Evolutionary conservation across 2,888 invertebrate species (phyloP).

Genomic region (Ceratothoa steindachneri): DNA sequence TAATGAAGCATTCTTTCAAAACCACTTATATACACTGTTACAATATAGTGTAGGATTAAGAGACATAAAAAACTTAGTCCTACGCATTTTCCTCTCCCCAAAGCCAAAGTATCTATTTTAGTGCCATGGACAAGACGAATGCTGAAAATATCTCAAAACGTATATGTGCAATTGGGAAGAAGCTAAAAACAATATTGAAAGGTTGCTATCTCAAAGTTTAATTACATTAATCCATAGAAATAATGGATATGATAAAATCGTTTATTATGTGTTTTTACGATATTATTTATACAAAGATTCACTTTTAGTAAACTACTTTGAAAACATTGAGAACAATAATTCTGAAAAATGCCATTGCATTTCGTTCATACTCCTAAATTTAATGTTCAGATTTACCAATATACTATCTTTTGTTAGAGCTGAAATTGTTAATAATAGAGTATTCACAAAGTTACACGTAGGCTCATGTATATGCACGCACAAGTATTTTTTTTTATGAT

Average conservation of each 20-base stretch:
- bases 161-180: slow-evolving; percentile 2
- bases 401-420: too few relatives aligned
- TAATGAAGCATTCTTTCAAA: too few relatives aligned
- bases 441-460: too few relatives aligned
- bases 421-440: too few relatives aligned
- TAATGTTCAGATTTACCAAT: neutral
- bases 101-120: neutral
- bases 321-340: neutral
- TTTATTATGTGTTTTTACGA: too few relatives aligned
- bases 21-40: too few relatives aligned
- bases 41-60: too few relatives aligned
- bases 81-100: neutral
- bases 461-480: too few relatives aligned
- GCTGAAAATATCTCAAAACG: neutral
- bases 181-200: neutral
- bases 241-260: neutral
- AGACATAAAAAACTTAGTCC: neutral
- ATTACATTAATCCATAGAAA: neutral
- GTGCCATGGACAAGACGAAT: neutral
- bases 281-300: slow-evolving; percentile 2
- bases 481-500: too few relatives aligned
- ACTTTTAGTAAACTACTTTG: neutral
- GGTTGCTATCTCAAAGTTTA: neutral
- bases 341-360: neutral
- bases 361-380: neutral